phyloP scores from a whole-genome alignment of 2,797 vertebrate genomes.

The Chelonia mydas region DNA sequence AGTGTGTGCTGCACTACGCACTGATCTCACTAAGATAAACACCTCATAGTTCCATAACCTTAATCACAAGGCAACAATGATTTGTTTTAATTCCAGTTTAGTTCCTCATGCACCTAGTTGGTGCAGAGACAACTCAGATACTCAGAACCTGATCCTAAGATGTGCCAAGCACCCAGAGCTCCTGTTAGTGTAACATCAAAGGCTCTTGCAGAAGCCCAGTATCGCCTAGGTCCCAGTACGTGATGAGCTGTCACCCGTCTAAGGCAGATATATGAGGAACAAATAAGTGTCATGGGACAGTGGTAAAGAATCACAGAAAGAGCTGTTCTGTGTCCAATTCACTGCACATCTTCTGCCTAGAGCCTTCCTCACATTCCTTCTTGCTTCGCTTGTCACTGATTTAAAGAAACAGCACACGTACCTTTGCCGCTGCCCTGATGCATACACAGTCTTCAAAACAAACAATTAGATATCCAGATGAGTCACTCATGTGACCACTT shows the following conservation, averaged over 20 bases:
- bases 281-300: neutral
- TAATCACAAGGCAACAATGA: neutral
- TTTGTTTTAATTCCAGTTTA: neutral
- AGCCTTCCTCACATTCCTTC: neutral
- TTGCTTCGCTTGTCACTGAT: neutral
- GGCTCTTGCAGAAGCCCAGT: neutral
- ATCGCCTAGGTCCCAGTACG: rapidly evolving
- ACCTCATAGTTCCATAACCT: neutral
- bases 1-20: too few species aligned
- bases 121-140: neutral
- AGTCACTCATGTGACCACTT: neutral
- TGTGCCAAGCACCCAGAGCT: neutral
- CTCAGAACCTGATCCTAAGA: neutral
- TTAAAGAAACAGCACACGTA: rapidly evolving
- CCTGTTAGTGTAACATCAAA: neutral
- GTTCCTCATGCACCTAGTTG: neutral
- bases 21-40: neutral
- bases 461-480: neutral
- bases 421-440: neutral
- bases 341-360: neutral
- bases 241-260: neutral
- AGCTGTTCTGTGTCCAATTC: neutral
- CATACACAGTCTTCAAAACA: neutral
- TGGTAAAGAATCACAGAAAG: neutral
- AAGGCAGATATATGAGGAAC: neutral